These are phyloP conservation scores for Pseudoips prasinana DNA, from an alignment of 2,888 invertebrate genomes.

Conservation along the genomic window DNA sequence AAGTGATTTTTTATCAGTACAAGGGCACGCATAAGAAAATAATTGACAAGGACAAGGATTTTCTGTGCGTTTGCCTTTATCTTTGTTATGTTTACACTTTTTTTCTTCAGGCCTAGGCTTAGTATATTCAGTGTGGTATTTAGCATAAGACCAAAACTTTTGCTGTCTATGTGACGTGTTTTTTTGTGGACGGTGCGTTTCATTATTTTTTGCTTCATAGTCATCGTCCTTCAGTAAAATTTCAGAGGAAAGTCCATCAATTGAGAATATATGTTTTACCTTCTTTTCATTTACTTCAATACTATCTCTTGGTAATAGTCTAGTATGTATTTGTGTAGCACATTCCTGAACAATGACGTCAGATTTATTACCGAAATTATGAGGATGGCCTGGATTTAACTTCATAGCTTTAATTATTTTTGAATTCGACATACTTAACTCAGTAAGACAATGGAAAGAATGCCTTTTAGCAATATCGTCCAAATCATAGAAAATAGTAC, in stretches of 20 bases:
- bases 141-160: slow-evolving; percentile 61
- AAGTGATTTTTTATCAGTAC: slow-evolving; percentile 49
- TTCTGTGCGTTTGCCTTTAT: slow-evolving; percentile 45
- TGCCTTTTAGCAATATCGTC: slow-evolving; percentile 62
- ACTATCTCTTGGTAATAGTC: slow-evolving; percentile 39
- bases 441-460: slow-evolving; percentile 54
- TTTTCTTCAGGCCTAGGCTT: slow-evolving; percentile 50
- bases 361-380: slow-evolving; percentile 39
- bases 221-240: slow-evolving; percentile 52
- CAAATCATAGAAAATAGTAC: slow-evolving; percentile 68
- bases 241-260: slow-evolving; percentile 51
- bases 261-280: slow-evolving; percentile 34
- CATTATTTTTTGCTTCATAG: slow-evolving; percentile 7
- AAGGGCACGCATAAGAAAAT: slow-evolving; percentile 64
- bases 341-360: slow-evolving; percentile 59
- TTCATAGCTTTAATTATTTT: slow-evolving; percentile 39
- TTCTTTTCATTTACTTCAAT: slow-evolving; percentile 40
- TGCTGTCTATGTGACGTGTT: slow-evolving; percentile 41
- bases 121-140: slow-evolving; percentile 56
- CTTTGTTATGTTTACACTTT: slow-evolving; percentile 45
- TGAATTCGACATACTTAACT: slow-evolving; percentile 39
- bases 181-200: slow-evolving; percentile 12
- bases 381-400: slow-evolving; percentile 21
- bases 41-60: slow-evolving; percentile 66
- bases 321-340: slow-evolving; percentile 51